Evolutionary conservation across 2,888 invertebrate genomes (phyloP).

Genomic region (Calameuta idolon): DNA sequence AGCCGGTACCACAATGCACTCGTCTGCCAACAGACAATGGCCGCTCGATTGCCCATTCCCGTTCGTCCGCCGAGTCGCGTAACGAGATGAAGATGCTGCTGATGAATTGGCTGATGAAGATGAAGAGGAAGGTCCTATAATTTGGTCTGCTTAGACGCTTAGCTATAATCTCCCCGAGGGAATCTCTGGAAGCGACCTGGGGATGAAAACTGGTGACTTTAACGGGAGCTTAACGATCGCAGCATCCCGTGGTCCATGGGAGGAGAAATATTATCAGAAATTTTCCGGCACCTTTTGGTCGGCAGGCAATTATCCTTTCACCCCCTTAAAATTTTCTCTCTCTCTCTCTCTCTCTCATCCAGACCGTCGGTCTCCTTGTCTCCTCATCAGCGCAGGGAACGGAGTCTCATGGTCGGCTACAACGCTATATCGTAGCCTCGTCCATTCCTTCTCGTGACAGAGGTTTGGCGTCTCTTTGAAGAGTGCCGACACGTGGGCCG

Average conservation of each 20-base stretch:
- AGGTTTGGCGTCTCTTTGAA: conserved; percentile 41
- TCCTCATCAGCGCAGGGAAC: neutral
- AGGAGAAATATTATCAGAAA: neutral
- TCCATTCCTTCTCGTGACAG: conserved; percentile 17
- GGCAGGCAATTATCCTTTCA: neutral
- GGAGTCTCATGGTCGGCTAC: neutral
- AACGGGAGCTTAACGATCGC: neutral
- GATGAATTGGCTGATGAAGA: neutral
- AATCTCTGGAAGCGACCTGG: neutral
- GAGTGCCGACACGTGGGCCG: conserved; percentile 31
- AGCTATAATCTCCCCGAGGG: neutral
- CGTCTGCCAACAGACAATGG: neutral
- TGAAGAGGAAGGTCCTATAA: neutral
- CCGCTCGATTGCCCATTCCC: neutral
- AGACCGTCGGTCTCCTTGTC: neutral
- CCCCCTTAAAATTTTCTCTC: neutral
- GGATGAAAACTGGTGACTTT: neutral
- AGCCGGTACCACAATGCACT: conserved; percentile 1
- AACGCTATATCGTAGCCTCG: neutral
- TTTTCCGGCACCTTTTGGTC: neutral
- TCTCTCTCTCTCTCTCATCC: neutral
- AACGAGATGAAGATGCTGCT: neutral
- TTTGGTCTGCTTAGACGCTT: neutral
- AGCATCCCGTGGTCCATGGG: neutral
- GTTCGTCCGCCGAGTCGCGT: neutral